Evolutionary conservation across 1,140 invertebrate species (phyloP).

Genomic region (Drosophila sp.): DNA sequence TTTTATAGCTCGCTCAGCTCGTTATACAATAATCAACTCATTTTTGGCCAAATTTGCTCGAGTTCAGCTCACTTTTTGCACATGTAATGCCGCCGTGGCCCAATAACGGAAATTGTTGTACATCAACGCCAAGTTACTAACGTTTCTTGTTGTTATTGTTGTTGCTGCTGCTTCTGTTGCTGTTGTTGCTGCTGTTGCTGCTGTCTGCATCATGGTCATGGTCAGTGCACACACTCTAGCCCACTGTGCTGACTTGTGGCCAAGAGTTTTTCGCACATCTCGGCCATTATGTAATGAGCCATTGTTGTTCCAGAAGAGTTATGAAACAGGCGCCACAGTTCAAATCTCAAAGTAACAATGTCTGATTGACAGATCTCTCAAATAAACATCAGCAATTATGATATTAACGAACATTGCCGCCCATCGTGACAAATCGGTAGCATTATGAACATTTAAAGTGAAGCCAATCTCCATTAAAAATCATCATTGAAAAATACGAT

Average conservation of each 20-base stretch:
- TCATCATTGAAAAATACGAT: not conserved
- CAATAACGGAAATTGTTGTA: conserved; percentile 81
- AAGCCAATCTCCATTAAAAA: not conserved
- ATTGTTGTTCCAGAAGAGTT: conserved; percentile 69
- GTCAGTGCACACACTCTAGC: conserved; percentile 83
- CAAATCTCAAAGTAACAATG: conserved; percentile 36
- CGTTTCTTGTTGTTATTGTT: conserved; percentile 25
- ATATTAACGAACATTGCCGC: conserved; percentile 60
- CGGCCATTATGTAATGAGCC: conserved; percentile 61
- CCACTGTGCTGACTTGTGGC: conserved; percentile 52
- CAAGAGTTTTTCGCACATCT: conserved; percentile 76
- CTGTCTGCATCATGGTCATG: conserved; percentile 73
- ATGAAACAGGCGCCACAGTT: conserved; percentile 62
- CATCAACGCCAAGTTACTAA: conserved; percentile 66
- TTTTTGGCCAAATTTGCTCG: conserved; percentile 59
- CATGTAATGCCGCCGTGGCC: conserved; percentile 63
- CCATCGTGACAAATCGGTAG: conserved; percentile 15
- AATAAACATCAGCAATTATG: conserved; percentile 59
- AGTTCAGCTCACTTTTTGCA: conserved; percentile 66
- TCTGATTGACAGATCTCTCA: conserved; percentile 48
- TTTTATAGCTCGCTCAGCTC: conserved; percentile 55
- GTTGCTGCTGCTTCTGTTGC: not conserved
- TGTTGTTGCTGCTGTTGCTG: conserved; percentile 12
- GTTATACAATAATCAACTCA: conserved; percentile 66
- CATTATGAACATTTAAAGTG: not conserved